Conservation (phyloP, 2,113 vertebrate genomes). For the Aphelocoma coerulescens region DNA sequence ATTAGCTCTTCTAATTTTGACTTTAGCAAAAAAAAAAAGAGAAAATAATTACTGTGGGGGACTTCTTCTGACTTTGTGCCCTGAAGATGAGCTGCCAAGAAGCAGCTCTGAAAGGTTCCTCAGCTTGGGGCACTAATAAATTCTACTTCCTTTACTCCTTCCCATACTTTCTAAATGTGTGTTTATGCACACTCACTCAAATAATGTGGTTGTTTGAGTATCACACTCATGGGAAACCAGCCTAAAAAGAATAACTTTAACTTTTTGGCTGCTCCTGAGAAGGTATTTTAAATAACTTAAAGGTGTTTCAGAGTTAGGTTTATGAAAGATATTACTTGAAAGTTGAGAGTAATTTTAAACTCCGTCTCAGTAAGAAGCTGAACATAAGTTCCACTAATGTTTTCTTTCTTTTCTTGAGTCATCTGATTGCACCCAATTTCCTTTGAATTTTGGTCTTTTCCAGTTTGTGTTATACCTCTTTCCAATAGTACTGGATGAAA, state of each 20-base stretch:
- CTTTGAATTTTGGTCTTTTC: background rate
- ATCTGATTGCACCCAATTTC: background rate
- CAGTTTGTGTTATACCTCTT: accelerated
- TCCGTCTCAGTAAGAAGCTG: background rate
- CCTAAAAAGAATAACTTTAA: background rate
- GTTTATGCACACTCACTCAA: background rate
- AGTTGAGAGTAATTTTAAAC: background rate
- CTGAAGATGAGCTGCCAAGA: background rate
- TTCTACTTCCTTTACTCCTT: background rate
- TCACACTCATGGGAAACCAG: background rate
- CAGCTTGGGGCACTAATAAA: background rate
- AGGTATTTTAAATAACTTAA: background rate
- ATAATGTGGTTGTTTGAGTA: background rate
- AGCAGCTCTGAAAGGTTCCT: background rate
- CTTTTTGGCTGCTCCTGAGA: background rate
- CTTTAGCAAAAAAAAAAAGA: background rate
- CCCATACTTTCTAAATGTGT: background rate
- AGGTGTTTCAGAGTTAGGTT: background rate
- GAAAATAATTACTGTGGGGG: background rate
- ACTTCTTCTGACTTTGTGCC: background rate
- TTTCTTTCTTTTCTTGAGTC: background rate
- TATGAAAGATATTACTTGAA: background rate
- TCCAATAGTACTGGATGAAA: background rate
- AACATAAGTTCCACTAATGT: background rate
- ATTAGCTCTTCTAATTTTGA: background rate